Evolutionary conservation across 2,797 vertebrate genomes (phyloP).

Genomic region (Melanotaenia trifasciata): DNA sequence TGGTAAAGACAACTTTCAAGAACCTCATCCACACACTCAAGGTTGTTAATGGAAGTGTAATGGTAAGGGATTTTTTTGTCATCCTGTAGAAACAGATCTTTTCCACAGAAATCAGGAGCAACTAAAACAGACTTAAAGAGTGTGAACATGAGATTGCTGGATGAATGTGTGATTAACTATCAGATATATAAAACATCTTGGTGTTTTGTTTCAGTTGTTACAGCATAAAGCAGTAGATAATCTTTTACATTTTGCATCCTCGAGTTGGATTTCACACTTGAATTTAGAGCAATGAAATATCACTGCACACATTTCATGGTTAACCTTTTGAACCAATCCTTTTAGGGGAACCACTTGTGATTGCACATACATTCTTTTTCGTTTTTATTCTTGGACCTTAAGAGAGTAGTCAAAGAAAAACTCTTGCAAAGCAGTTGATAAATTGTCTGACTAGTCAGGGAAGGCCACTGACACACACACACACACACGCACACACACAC

Average conservation of each 20-base stretch:
- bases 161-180: neutral
- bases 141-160: neutral
- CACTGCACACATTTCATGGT: slow-evolving; percentile 27
- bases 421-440: slow-evolving; percentile 40
- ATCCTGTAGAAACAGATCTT: neutral
- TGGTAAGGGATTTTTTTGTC: neutral
- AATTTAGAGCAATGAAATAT: slow-evolving; percentile 3
- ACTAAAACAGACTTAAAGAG: neutral
- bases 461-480: slow-evolving; percentile 24
- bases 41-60: neutral
- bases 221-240: neutral
- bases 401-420: slow-evolving; percentile 43
- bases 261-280: neutral
- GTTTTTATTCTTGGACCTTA: slow-evolving; percentile 43
- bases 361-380: slow-evolving; percentile 22
- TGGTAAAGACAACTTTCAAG: neutral
- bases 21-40: neutral
- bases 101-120: neutral
- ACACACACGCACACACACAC: neutral
- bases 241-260: neutral
- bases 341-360: slow-evolving; percentile 60
- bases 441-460: slow-evolving; percentile 43
- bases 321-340: slow-evolving; percentile 51
- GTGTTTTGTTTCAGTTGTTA: neutral
- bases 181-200: neutral